A percentile compares a stretch with the other conserved stretches of the same genome.
Conservation (phyloP, 2,113 vertebrate genomes). For the Anthoscopus minutus region DNA sequence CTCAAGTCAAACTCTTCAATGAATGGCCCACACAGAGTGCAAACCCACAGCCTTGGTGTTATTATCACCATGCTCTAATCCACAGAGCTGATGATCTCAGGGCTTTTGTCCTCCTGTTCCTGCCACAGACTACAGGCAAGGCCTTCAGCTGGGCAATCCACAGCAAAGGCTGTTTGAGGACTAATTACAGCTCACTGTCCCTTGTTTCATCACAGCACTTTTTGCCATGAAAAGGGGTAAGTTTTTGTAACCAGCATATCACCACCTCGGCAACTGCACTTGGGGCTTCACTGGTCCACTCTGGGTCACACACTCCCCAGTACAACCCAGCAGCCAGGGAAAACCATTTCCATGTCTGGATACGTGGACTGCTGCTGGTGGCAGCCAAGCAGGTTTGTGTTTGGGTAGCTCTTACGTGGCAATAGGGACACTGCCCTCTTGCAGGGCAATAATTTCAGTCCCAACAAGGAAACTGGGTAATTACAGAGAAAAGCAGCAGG, state of each 20-base stretch:
- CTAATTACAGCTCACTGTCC: neutral
- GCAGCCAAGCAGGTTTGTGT: neutral
- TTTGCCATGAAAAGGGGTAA: neutral
- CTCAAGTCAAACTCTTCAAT: neutral
- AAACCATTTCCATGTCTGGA: neutral
- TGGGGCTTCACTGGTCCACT: neutral
- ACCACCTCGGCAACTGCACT: accelerated
- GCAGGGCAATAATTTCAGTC: conserved; percentile 12
- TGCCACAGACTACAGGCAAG: neutral
- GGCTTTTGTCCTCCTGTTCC: neutral
- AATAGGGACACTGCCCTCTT: neutral
- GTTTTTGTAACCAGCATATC: neutral
- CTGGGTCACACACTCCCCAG: neutral
- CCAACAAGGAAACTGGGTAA: conserved; percentile 23
- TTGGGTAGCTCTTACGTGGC: neutral
- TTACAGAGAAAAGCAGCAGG: conserved; percentile 36
- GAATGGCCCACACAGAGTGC: neutral
- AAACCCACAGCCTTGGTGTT: neutral
- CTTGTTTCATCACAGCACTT: neutral
- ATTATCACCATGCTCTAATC: neutral
- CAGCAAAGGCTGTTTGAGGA: neutral
- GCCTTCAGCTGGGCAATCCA: neutral
- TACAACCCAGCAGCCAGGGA: neutral
- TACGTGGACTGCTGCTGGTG: neutral
- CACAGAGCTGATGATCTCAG: neutral